Evolutionary conservation across 2,113 vertebrate genomes (phyloP).

Genomic region (Dicaeum eximium): DNA sequence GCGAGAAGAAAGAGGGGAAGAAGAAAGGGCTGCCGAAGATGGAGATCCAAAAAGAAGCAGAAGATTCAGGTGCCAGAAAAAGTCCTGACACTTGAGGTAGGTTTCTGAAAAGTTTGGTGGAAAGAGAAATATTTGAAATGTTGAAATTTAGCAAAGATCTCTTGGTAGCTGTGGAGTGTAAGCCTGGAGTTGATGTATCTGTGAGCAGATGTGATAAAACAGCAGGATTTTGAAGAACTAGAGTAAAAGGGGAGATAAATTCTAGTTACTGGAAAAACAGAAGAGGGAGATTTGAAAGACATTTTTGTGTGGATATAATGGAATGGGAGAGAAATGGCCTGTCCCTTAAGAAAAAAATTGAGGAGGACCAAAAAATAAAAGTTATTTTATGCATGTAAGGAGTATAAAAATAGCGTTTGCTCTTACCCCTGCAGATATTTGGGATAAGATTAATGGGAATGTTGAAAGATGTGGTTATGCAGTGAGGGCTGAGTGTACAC

Average conservation of each 20-base stretch:
- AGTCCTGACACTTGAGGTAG: accelerated
- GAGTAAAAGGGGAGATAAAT: background rate
- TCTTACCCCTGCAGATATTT: accelerated
- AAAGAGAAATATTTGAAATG: background rate
- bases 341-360: background rate
- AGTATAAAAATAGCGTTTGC: background rate
- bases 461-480: background rate
- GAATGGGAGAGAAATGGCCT: background rate
- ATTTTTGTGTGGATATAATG: background rate
- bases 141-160: background rate
- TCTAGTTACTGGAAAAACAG: background rate
- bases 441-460: background rate
- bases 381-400: background rate
- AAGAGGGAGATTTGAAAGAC: background rate
- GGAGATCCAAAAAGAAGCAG: accelerated
- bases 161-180: background rate
- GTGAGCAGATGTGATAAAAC: background rate
- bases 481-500: background rate
- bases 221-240: background rate
- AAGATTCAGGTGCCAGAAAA: accelerated
- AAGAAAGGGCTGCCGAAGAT: accelerated
- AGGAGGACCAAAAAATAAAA: background rate
- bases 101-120: background rate
- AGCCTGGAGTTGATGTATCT: background rate
- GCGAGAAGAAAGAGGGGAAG: accelerated